A percentile compares a stretch with the other conserved stretches of the same genome.
phyloP scores from a whole-genome alignment of 2,888 invertebrate species.

The Watsonalla binaria region DNA sequence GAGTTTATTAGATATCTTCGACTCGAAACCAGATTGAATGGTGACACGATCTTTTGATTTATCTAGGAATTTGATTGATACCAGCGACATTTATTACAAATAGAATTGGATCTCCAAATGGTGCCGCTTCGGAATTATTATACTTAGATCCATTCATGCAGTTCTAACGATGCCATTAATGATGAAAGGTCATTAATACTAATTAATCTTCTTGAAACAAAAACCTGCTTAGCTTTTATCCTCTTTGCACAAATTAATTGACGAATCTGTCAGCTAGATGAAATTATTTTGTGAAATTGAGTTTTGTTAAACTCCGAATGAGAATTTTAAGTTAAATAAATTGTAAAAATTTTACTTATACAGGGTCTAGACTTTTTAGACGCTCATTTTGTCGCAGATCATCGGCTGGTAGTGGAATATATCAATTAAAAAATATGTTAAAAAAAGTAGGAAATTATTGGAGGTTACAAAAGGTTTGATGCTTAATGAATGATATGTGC shows the following conservation, averaged over 20 bases:
- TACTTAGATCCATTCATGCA: neutral
- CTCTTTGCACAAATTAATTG: neutral
- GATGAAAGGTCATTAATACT: neutral
- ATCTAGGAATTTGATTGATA: constrained; percentile 37
- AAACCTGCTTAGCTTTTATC: neutral
- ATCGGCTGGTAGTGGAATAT: too few relatives aligned
- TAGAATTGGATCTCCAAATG: neutral
- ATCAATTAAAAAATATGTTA: too few relatives aligned
- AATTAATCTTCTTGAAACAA: neutral
- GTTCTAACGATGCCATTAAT: neutral
- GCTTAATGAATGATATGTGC: too few relatives aligned
- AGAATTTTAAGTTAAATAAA: too few relatives aligned
- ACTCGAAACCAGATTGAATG: constrained; percentile 43
- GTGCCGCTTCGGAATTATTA: constrained; percentile 3
- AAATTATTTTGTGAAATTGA: too few relatives aligned
- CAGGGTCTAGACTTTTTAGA: too few relatives aligned
- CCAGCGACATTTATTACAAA: constrained; percentile 21
- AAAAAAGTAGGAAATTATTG: too few relatives aligned
- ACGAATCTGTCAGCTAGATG: neutral
- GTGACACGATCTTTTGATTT: constrained; percentile 53
- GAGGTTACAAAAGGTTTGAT: too few relatives aligned
- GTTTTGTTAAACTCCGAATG: too few relatives aligned
- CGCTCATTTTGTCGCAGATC: too few relatives aligned
- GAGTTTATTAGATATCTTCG: constrained; percentile 39
- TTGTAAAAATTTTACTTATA: too few relatives aligned